Evolutionary conservation across 2,113 vertebrate species (phyloP).

Genomic region (Colaptes auratus): DNA sequence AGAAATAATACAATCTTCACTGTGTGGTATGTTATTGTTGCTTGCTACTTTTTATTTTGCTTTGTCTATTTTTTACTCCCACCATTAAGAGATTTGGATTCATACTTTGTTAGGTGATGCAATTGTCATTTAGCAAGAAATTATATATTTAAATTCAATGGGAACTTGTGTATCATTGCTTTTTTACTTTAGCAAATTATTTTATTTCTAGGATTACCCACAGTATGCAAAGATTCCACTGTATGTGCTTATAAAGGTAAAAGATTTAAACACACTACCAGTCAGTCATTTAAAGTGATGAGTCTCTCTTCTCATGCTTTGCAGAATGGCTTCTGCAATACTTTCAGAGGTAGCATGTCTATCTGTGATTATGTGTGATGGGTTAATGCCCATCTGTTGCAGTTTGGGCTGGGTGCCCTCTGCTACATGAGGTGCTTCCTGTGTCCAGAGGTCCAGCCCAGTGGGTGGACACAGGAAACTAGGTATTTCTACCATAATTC

Average conservation of each 20-base stretch:
- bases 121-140: neutral
- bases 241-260: neutral
- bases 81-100: neutral
- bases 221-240: neutral
- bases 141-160: neutral
- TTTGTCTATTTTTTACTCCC: neutral
- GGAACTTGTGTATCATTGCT: neutral
- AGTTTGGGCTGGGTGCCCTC: too few relatives aligned
- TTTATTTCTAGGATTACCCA: neutral
- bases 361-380: too few relatives aligned
- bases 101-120: neutral
- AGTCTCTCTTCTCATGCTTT: too few relatives aligned
- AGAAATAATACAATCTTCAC: neutral
- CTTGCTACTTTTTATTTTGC: neutral
- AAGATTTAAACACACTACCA: neutral
- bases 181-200: neutral
- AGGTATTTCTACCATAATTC: too few relatives aligned
- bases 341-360: too few relatives aligned
- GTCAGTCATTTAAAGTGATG: too few relatives aligned
- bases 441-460: too few relatives aligned
- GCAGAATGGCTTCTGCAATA: too few relatives aligned
- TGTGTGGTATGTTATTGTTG: neutral
- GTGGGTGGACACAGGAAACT: too few relatives aligned
- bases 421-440: too few relatives aligned
- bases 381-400: too few relatives aligned